phyloP scores from a whole-genome alignment of 2,797 vertebrate species.

The Hybognathus amarus region DNA sequence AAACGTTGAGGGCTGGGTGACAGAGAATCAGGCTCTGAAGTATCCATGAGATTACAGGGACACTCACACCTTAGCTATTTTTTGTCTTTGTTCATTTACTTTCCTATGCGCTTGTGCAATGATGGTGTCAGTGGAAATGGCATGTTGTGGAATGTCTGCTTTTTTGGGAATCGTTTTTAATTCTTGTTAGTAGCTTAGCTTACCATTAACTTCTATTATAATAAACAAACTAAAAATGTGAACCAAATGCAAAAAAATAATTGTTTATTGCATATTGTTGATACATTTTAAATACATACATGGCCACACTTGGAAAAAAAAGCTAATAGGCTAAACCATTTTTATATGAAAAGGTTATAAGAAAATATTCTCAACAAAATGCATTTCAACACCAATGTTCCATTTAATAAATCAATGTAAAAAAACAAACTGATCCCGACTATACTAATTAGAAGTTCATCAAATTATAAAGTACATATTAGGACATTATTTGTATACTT shows the following conservation, averaged over 20 bases:
- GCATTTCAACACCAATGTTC: too few relatives aligned
- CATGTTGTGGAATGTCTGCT: too few relatives aligned
- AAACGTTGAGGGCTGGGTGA: not conserved
- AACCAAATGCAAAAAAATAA: not conserved
- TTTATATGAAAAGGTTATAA: too few relatives aligned
- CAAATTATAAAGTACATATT: too few relatives aligned
- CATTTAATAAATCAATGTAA: not conserved
- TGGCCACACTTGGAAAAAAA: not conserved
- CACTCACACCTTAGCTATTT: slow-evolving; percentile 21
- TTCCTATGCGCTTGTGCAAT: not conserved
- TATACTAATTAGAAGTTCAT: too few relatives aligned
- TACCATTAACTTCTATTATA: not conserved
- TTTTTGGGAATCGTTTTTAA: too few relatives aligned
- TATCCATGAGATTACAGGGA: slow-evolving; percentile 24
- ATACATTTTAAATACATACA: not conserved
- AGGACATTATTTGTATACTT: too few relatives aligned
- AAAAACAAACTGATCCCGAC: not conserved
- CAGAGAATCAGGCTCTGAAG: not conserved
- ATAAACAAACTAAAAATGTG: not conserved
- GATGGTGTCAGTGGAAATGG: not conserved
- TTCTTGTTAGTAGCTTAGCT: too few relatives aligned
- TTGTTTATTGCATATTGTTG: not conserved
- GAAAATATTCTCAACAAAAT: too few relatives aligned
- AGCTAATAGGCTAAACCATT: not conserved
- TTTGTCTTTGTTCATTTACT: slow-evolving; percentile 1